phyloP scores from a whole-genome alignment of 2,113 vertebrate species.

The Athene noctua region DNA sequence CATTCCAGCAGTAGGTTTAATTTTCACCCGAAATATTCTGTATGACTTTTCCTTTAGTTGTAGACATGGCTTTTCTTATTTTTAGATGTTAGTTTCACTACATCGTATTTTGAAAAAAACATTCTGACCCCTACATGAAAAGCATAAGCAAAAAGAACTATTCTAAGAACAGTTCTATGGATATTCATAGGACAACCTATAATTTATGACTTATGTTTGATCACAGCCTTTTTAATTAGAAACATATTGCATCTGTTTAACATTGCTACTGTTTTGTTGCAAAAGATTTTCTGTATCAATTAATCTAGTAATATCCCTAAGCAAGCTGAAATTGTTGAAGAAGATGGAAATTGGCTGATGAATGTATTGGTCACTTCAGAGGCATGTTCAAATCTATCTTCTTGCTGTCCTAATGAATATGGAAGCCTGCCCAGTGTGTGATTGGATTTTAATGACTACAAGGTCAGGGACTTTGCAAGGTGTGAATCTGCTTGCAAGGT shows the following conservation, averaged over 20 bases:
- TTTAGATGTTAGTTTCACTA: neutral
- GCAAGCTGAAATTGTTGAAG: conserved; percentile 65
- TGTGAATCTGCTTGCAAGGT: conserved; percentile 69
- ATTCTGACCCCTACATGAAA: neutral
- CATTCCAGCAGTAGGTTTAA: accelerated
- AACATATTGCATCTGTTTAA: conserved; percentile 60
- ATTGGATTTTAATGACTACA: conserved; percentile 76
- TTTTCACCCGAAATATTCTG: accelerated
- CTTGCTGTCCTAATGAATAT: conserved; percentile 73
- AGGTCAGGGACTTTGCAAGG: conserved; percentile 67
- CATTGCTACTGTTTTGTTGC: conserved; percentile 41
- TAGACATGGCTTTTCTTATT: neutral
- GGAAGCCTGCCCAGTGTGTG: conserved; percentile 67
- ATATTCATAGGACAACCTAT: neutral
- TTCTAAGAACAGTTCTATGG: neutral
- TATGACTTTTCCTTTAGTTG: neutral
- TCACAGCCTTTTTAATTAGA: conserved; percentile 48
- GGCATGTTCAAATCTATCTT: conserved; percentile 74
- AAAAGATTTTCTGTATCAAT: conserved; percentile 68
- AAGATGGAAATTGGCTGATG: conserved; percentile 74
- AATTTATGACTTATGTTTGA: conserved; percentile 57
- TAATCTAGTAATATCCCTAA: conserved; percentile 69
- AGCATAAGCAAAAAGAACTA: neutral
- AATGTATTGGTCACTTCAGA: conserved; percentile 73
- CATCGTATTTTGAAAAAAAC: neutral